Percentiles rank a stretch among this genome's conserved stretches.
phyloP scores from a whole-genome alignment of 2,113 vertebrate genomes.

The Eurystomus gularis region DNA sequence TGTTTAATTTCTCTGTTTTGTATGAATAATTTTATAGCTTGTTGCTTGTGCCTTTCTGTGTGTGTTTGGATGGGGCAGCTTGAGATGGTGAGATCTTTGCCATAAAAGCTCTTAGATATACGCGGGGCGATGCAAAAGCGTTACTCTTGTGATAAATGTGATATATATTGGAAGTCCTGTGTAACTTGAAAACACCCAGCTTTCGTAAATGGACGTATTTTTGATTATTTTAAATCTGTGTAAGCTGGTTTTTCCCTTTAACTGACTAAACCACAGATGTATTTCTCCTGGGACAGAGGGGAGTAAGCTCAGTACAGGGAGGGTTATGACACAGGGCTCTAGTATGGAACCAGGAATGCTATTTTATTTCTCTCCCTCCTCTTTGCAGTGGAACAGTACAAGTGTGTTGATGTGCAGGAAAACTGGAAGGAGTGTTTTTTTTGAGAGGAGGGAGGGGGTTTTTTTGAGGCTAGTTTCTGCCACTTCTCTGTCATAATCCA shows the following conservation, averaged over 20 bases:
- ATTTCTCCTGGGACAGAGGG: neutral
- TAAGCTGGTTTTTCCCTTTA: neutral
- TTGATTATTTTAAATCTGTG: neutral
- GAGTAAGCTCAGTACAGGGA: neutral
- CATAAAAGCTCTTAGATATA: neutral
- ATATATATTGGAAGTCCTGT: neutral
- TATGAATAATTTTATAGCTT: neutral
- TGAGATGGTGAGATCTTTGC: neutral
- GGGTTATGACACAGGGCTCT: neutral
- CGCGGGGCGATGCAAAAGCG: neutral
- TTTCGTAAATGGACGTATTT: neutral
- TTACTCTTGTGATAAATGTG: neutral
- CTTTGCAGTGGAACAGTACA: neutral
- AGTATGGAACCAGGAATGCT: neutral
- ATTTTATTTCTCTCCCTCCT: neutral
- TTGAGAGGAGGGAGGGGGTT: neutral
- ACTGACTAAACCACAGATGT: neutral
- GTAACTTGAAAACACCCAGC: neutral
- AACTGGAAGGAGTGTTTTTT: neutral
- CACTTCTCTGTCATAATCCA: neutral
- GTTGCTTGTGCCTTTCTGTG: neutral
- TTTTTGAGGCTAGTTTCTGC: neutral
- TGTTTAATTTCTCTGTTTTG: neutral
- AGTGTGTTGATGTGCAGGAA: neutral
- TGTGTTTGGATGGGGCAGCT: neutral